Evolutionary conservation across 2,113 vertebrate genomes (phyloP), one percentile per base, ranked within the genome.

Genomic region (Odocoileus hemionus): DNA sequence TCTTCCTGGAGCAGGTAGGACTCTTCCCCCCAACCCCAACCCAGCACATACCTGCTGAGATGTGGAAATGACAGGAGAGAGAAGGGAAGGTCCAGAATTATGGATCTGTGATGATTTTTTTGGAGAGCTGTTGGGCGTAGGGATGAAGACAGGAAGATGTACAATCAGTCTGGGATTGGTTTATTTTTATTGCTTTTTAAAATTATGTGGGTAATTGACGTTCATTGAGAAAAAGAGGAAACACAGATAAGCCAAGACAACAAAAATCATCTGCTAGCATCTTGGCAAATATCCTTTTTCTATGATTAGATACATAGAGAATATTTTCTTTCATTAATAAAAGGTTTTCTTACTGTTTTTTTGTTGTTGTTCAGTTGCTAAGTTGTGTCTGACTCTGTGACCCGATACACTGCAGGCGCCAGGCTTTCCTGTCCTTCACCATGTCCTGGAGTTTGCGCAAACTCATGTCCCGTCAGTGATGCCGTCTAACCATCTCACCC

Each of bases 141-240:
- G 64, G n/a, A 85, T 1, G 3, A 84, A 79, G 52, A 83, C 57
- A 91, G 43, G 57, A 67, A 94, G 70, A 94, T 57, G 21, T 85
- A 83, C 50, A 85, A 67, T 86, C 82, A 47, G 55, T 67, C 76
- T 96, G 54, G 78, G 85, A 86, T 64, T 96, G 54, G 14, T 94
- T 96, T 96, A 36, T 87, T 95, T 96, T 95, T 90, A 95, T 70
- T 96, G 91, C 50, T 93, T 96, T 96, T 97, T 12, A 90, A 97
- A 97, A 80, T 90, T 55, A 54, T 86, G 58, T 50, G 64, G 96
- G 87, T 97, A 94, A 94, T 96, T 14, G 1, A 87, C 50, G 36
- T 85, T 96, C 74, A 89, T 61, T 97, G 74, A 86, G 70, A 86
- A 90, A 96, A 79, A 45, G 1, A 88, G 45, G 80, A 95, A 96